Percentiles rank a stretch among this genome's conserved stretches.
These are phyloP conservation scores for Antheraea assamensis DNA, from an alignment of 2,888 invertebrate genomes.

Conservation along the genomic window DNA sequence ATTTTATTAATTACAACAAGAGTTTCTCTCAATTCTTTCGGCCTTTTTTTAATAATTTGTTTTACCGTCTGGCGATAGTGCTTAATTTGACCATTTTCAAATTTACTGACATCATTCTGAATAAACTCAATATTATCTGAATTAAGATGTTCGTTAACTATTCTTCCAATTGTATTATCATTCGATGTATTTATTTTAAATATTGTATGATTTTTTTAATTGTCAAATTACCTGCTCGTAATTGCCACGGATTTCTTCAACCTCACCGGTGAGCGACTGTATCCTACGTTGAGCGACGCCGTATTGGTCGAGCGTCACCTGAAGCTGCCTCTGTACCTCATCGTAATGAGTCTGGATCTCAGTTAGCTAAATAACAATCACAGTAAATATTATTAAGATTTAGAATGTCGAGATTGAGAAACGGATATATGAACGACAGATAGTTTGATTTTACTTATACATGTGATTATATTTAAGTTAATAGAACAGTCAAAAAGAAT, in stretches of 20 bases:
- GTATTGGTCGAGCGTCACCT: slow-evolving; percentile 96
- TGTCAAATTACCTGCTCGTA: slow-evolving; percentile 84
- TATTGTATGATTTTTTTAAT: not conserved
- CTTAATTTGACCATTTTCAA: too few relatives aligned
- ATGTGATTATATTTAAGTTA: too few relatives aligned
- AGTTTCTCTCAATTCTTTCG: too few relatives aligned
- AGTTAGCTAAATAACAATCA: slow-evolving; percentile 79
- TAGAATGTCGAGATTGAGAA: not conserved
- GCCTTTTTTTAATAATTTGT: too few relatives aligned
- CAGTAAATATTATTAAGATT: slow-evolving; percentile 2
- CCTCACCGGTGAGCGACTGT: slow-evolving; percentile 95
- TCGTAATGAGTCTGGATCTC: slow-evolving; percentile 98
- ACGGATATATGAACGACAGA: not conserved
- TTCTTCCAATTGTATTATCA: not conserved
- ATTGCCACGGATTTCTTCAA: slow-evolving; percentile 97
- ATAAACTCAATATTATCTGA: not conserved
- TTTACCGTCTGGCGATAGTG: too few relatives aligned
- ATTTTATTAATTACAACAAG: too few relatives aligned
- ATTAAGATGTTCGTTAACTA: not conserved
- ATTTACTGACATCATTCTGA: slow-evolving; percentile 21
- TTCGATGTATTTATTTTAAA: slow-evolving; percentile 14
- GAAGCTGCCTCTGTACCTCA: slow-evolving; percentile 97
- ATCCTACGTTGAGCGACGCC: slow-evolving; percentile 95
- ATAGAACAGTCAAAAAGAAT: too few relatives aligned
- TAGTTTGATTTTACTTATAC: too few relatives aligned